Base-by-base conservation (phyloP, 2,113 vertebrate species). In the Rhegmatorhina hoffmannsi region DNA sequence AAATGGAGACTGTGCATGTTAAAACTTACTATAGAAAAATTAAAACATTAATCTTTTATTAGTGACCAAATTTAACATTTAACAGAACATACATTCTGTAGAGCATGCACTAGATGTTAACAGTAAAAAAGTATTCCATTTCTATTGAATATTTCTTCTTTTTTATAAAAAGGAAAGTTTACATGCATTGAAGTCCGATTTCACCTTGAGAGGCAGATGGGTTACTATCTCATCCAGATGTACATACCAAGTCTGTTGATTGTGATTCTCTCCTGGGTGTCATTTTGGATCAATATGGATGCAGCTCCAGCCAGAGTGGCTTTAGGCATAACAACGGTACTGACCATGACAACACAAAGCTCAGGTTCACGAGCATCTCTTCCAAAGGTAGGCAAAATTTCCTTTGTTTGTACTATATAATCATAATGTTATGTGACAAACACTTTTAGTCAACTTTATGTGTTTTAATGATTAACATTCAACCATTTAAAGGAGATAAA, bases 151-250 rank as follows among this genome's bases (percentile, higher is more conserved):
- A 43, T 91, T 95, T 96, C 93, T 84, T 93, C 94, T 85, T 76
- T 64, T 52, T 59, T 85, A 26, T 60, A 8, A 77, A 34, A 97
- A 99, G 99, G 99, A 79, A 99, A 99, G 96, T 99, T 99, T 88
- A 99, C 99, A 0, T 99, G 99, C 49, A 99, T 99, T 24, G 99
- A 99, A 98, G 99, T 99, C 40, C 98, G 99, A 47, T 99, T 99
- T 96, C 99, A 99, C 96, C 98, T 99, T 68, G 99, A 99, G 96
- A 98, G 99, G 44, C 99, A 99, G 96, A 99, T 99, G 99, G 99
- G 99, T 44, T 99, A 99, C 97, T 99, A 99, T 95, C 98, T 99
- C 93, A 99, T 99, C 97, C 99, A 99, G 98, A 99, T 99, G 98
- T 99, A 99, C 94, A 99, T 99, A 49, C 99, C 99, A 0, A 99